Conservation (phyloP, 2,113 vertebrate species). For the Dissostichus mawsoni region DNA sequence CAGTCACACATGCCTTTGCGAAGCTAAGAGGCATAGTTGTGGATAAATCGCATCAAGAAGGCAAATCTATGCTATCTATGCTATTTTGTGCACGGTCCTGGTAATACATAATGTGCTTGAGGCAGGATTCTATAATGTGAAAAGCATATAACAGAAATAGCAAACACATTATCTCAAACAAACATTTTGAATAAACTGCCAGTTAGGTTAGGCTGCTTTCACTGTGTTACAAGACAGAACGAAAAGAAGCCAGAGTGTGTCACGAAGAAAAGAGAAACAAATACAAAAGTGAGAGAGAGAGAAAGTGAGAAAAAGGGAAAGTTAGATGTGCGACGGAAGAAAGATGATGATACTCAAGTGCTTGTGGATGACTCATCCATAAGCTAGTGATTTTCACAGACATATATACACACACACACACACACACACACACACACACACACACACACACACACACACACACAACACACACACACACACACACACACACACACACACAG, state of each 20-base stretch:
- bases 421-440: constrained; percentile 7
- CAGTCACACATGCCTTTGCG: background rate
- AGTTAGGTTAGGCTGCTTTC: constrained; percentile 13
- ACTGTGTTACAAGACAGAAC: background rate
- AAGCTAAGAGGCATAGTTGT: background rate
- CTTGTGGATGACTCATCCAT: constrained; percentile 76
- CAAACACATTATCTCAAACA: constrained; percentile 22
- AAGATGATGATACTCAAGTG: constrained; percentile 59
- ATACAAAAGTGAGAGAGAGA: background rate
- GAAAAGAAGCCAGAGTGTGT: background rate
- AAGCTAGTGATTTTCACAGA: constrained; percentile 63
- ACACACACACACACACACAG: no score
- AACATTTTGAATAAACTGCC: constrained; percentile 32
- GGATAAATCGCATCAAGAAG: background rate
- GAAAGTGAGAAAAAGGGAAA: constrained; percentile 46
- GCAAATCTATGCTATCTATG: no score
- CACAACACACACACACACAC: constrained; percentile 51
- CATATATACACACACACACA: constrained; percentile 28
- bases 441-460: constrained; percentile 25
- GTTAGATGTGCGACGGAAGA: constrained; percentile 45
- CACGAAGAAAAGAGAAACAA: background rate
- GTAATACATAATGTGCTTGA: constrained; percentile 11
- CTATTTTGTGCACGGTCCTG: constrained; percentile 3
- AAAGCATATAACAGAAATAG: constrained; percentile 36
- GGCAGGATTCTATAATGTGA: constrained; percentile 22